Conservation (phyloP, 2,888 invertebrate genomes). For the Galeopsomyia nigrocyanea region DNA sequence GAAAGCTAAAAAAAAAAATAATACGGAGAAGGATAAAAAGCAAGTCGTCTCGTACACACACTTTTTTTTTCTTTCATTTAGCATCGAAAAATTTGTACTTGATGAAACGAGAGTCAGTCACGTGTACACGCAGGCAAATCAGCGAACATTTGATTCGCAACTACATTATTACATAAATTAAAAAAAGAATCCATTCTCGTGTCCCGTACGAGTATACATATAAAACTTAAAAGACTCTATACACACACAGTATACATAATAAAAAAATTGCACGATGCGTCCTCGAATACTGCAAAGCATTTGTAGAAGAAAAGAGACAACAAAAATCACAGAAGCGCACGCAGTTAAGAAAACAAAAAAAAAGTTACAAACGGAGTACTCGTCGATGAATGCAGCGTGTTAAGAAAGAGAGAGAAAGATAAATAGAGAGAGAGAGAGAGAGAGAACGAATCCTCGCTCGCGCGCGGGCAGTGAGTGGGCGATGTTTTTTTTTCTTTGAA, state of each 20-base stretch:
- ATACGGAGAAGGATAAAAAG: neutral
- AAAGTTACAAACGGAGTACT: too few species aligned
- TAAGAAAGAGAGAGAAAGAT: slow-evolving; percentile 3
- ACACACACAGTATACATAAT: too few species aligned
- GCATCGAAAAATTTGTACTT: slow-evolving; percentile 2
- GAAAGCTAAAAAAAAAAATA: slow-evolving; percentile 4
- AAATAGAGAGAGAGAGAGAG: slow-evolving; percentile 27
- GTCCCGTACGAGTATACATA: too few species aligned
- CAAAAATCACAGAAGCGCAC: slow-evolving; percentile 45
- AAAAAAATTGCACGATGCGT: too few species aligned
- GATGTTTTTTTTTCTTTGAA: neutral
- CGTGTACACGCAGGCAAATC: slow-evolving; percentile 46
- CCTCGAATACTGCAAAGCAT: too few species aligned
- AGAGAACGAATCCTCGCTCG: neutral
- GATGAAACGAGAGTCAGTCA: slow-evolving; percentile 6
- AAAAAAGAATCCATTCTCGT: too few species aligned
- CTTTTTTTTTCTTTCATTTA: slow-evolving; percentile 7
- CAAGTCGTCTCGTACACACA: neutral
- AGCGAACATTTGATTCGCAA: neutral
- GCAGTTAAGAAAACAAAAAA: too few species aligned
- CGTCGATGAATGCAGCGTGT: slow-evolving; percentile 43
- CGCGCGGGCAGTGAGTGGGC: too few species aligned
- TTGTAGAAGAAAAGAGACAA: too few species aligned
- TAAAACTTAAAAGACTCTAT: too few species aligned
- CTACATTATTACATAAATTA: too few species aligned